These are phyloP conservation scores for Catharus ustulatus DNA, from an alignment of 2,797 vertebrate genomes.

Conservation along the genomic window DNA sequence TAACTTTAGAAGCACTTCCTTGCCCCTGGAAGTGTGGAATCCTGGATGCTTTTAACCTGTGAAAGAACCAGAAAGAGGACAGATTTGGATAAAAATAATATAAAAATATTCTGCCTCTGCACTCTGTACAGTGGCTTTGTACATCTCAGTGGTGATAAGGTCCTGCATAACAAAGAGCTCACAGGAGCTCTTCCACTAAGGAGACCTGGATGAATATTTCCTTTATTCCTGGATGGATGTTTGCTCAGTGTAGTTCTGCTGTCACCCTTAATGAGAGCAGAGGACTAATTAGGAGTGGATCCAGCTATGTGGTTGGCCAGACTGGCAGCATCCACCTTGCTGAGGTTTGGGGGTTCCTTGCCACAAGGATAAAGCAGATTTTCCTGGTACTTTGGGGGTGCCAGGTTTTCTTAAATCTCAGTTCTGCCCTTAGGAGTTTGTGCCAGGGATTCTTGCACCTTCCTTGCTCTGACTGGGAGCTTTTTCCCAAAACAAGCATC, in stretches of 20 bases:
- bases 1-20: background rate
- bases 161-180: background rate
- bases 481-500: background rate
- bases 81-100: background rate
- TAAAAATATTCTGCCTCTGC: background rate
- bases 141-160: background rate
- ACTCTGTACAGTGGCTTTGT: background rate
- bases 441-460: background rate
- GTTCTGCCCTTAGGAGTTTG: background rate
- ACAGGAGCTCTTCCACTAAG: background rate
- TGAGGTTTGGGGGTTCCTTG: background rate
- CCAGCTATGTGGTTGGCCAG: background rate
- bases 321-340: background rate
- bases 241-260: background rate
- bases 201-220: background rate
- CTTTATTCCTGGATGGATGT: background rate
- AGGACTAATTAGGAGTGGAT: background rate
- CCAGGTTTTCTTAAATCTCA: background rate
- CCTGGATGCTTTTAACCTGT: background rate
- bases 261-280: background rate
- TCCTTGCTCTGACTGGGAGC: background rate
- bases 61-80: background rate
- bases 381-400: background rate
- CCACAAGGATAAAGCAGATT: background rate
- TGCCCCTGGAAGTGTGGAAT: background rate